phyloP scores from a whole-genome alignment of 2,113 vertebrate species.

The Oncorhynchus nerka region DNA sequence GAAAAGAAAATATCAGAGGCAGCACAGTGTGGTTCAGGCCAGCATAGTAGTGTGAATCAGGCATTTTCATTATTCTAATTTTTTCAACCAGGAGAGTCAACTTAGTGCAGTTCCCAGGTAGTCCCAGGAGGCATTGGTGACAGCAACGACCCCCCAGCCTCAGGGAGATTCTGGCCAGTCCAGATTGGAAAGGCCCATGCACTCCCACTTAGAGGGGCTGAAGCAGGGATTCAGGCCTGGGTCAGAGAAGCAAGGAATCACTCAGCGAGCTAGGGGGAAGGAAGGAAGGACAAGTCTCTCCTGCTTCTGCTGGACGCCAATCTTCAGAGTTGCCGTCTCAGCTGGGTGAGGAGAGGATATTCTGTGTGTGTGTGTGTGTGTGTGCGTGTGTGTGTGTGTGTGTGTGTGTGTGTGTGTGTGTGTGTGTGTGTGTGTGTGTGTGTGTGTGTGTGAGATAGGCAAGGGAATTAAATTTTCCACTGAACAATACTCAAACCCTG shows the following conservation, averaged over 20 bases:
- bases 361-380: too few species aligned
- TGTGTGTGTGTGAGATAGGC: too few species aligned
- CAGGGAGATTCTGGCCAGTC: background rate
- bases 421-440: too few species aligned
- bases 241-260: slow-evolving; percentile 48
- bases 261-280: slow-evolving; percentile 23
- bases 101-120: background rate
- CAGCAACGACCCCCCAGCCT: background rate
- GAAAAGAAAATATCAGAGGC: too few species aligned
- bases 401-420: too few species aligned
- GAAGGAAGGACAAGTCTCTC: slow-evolving; percentile 26
- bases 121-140: background rate
- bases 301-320: slow-evolving; percentile 56
- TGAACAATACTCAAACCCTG: slow-evolving; percentile 65
- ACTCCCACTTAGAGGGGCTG: background rate
- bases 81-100: too few species aligned
- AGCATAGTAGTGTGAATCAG: too few species aligned
- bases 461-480: slow-evolving; percentile 60
- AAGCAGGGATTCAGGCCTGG: background rate
- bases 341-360: slow-evolving; percentile 43
- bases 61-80: too few species aligned
- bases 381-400: too few species aligned
- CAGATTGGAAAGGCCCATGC: background rate
- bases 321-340: slow-evolving; percentile 62
- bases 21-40: too few species aligned